These are phyloP conservation scores for Ophonus ardosiacus DNA, from an alignment of 2,888 invertebrate genomes.

Conservation along the genomic window DNA sequence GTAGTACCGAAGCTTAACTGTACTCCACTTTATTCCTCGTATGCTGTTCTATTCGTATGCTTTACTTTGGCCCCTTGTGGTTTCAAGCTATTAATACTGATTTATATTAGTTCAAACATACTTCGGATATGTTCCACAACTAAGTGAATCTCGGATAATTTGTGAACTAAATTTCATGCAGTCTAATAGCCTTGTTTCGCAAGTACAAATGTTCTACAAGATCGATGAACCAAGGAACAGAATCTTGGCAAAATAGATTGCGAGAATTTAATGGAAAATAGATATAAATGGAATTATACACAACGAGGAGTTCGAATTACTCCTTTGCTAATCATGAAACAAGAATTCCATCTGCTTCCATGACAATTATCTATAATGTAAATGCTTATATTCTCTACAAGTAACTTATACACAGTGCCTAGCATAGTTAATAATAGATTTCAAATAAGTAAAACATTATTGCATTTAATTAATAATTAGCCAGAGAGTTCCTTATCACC, in stretches of 20 bases:
- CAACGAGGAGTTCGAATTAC: too few species aligned
- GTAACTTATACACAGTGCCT: too few species aligned
- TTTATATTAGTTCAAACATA: constrained; percentile 7
- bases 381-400: too few species aligned
- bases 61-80: neutral
- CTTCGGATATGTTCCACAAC: neutral
- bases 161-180: neutral
- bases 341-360: too few species aligned
- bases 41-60: neutral
- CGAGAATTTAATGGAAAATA: neutral
- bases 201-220: neutral
- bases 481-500: too few species aligned
- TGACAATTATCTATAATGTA: too few species aligned
- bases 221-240: neutral
- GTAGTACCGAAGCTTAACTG: neutral
- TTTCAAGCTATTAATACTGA: neutral
- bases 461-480: too few species aligned
- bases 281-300: neutral
- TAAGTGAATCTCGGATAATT: neutral
- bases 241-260: neutral
- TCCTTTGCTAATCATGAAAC: too few species aligned
- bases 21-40: neutral
- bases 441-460: too few species aligned
- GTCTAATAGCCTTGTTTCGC: neutral
- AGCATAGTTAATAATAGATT: too few species aligned